phyloP scores from a whole-genome alignment of 2,888 invertebrate species.

The Hemithea aestivaria region DNA sequence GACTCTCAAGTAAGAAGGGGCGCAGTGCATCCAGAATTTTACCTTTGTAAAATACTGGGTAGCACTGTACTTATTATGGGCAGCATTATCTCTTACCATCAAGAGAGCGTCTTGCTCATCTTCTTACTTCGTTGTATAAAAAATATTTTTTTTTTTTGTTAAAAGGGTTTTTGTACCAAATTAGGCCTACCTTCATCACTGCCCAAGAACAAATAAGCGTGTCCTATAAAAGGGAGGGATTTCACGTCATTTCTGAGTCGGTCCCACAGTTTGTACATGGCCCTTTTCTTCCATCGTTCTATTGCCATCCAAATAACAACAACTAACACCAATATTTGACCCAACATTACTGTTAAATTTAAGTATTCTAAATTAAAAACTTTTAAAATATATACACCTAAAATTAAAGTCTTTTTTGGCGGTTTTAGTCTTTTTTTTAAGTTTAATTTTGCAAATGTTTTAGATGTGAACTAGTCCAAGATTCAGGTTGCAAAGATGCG shows the following conservation, averaged over 20 bases:
- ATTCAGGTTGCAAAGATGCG: slow-evolving; percentile 1
- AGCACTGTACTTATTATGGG: too few species aligned
- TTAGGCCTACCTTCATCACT: slow-evolving; percentile 33
- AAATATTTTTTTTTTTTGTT: not conserved
- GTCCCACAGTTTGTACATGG: slow-evolving; percentile 20
- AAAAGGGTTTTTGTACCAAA: too few species aligned
- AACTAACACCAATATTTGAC: slow-evolving; percentile 10
- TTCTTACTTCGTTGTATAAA: too few species aligned
- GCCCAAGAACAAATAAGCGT: slow-evolving; percentile 31
- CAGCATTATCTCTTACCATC: too few species aligned
- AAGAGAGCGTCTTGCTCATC: too few species aligned
- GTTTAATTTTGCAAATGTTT: too few species aligned
- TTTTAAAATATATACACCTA: not conserved
- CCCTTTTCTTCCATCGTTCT: slow-evolving; percentile 23
- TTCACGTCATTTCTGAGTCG: slow-evolving; percentile 23
- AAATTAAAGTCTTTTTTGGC: not conserved
- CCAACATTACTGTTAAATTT: slow-evolving; percentile 15
- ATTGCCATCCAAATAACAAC: slow-evolving; percentile 18
- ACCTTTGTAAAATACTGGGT: too few species aligned
- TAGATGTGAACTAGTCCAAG: not conserved
- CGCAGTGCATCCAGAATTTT: too few species aligned
- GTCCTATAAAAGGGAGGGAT: slow-evolving; percentile 29
- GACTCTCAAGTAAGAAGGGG: too few species aligned
- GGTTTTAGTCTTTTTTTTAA: too few species aligned
- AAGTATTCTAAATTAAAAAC: not conserved